Evolutionary conservation across 2,888 invertebrate genomes (phyloP).

Genomic region (Xanthostigma xanthostigma): DNA sequence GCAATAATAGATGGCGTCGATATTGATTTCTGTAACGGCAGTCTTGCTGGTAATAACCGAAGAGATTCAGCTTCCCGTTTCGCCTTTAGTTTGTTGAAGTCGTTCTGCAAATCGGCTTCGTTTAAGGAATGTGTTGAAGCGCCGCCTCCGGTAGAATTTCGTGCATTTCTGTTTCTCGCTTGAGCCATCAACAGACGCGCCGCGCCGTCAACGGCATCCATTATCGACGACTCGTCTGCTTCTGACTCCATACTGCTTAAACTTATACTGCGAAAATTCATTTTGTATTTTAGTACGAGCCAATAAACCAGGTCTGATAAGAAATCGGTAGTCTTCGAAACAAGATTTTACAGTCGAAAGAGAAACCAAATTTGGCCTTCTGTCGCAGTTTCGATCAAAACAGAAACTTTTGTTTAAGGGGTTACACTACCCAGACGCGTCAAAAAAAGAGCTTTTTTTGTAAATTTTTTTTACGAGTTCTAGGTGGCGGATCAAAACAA

Average conservation of each 20-base stretch:
- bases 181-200: constrained; percentile 34
- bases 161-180: constrained; percentile 24
- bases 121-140: constrained; percentile 68
- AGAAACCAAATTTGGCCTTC: too few species aligned
- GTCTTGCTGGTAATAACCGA: constrained; percentile 42
- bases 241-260: constrained; percentile 76
- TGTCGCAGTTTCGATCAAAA: too few species aligned
- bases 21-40: constrained; percentile 78
- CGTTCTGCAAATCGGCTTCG: constrained; percentile 70
- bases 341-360: too few species aligned
- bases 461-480: too few species aligned
- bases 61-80: constrained; percentile 40
- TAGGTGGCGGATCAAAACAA: too few species aligned
- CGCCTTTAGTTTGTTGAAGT: constrained; percentile 54
- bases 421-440: too few species aligned
- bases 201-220: constrained; percentile 36
- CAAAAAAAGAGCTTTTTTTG: too few species aligned
- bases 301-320: too few species aligned
- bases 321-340: too few species aligned
- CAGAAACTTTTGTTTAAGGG: too few species aligned
- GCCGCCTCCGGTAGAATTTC: constrained; percentile 37
- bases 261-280: constrained; percentile 40
- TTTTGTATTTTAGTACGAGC: neutral
- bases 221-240: constrained; percentile 48
- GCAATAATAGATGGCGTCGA: constrained; percentile 82